These are phyloP conservation scores for Oscheius sp. DNA, from an alignment of 1,140 invertebrate genomes.

Conservation along the genomic window DNA sequence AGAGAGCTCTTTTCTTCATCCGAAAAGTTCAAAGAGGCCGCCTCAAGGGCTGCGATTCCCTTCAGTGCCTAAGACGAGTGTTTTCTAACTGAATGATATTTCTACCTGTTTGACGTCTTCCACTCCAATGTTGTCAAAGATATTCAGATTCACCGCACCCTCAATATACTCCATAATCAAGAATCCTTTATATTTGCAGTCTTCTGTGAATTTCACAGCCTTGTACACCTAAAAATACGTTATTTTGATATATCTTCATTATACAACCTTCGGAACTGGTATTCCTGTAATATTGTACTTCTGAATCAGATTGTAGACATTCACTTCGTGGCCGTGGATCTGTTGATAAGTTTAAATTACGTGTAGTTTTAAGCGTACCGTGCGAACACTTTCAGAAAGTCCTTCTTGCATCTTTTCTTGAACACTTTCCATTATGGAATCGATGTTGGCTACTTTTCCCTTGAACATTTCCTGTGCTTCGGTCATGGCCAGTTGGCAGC, in stretches of 20 bases:
- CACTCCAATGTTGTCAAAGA: not conserved
- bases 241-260: not conserved
- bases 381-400: not conserved
- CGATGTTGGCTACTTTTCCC: not conserved
- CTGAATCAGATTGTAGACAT: constrained; percentile 3
- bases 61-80: constrained; percentile 5
- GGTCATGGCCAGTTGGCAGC: not conserved
- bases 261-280: not conserved
- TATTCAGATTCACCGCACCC: not conserved
- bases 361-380: not conserved
- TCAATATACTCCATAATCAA: constrained; percentile 8
- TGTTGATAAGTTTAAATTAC: not conserved
- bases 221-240: constrained; percentile 5
- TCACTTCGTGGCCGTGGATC: constrained; percentile 14
- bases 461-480: constrained; percentile 2
- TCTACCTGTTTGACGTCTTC: not conserved
- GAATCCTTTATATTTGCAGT: constrained; percentile 4
- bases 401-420: constrained; percentile 1
- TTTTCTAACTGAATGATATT: not conserved
- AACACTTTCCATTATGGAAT: not conserved
- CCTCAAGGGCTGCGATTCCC: constrained; percentile 17
- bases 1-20: constrained; percentile 19
- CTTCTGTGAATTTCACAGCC: not conserved
- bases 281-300: constrained; percentile 7
- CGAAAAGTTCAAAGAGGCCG: not conserved